Conservation (phyloP, 2,797 vertebrate genomes). For the Acridotheres tristis region DNA sequence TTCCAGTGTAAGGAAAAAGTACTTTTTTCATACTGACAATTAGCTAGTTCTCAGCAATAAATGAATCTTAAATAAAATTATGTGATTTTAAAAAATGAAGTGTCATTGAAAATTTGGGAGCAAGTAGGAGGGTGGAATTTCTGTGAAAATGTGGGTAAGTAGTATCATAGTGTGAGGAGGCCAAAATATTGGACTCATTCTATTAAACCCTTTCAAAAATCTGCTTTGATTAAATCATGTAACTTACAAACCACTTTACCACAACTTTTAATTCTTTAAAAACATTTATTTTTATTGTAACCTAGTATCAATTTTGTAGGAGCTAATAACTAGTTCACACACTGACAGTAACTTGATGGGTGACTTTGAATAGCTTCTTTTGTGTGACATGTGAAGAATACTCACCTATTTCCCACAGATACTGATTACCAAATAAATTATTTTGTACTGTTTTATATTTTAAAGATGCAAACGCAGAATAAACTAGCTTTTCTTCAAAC, state of each 20-base stretch:
- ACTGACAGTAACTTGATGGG: background rate
- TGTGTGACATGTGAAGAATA: background rate
- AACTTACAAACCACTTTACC: background rate
- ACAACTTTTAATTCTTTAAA: background rate
- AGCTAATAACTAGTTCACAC: background rate
- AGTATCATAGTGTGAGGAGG: background rate
- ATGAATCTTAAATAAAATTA: background rate
- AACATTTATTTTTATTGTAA: background rate
- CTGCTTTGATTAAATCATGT: background rate
- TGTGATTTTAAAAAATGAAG: background rate
- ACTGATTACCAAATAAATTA: background rate
- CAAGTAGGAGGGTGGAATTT: background rate
- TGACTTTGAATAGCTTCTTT: background rate
- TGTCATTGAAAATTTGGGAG: background rate
- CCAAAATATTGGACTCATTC: background rate
- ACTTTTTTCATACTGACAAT: background rate
- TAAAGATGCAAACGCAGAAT: background rate
- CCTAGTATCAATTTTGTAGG: background rate
- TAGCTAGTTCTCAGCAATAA: background rate
- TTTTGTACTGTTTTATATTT: background rate
- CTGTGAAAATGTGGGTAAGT: background rate
- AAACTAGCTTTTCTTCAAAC: background rate
- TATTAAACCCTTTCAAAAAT: background rate
- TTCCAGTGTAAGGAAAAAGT: background rate
- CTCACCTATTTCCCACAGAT: slow-evolving; percentile 35